Evolutionary conservation across 1,140 invertebrate species (phyloP).

Genomic region (Trachelipus rathkii): DNA sequence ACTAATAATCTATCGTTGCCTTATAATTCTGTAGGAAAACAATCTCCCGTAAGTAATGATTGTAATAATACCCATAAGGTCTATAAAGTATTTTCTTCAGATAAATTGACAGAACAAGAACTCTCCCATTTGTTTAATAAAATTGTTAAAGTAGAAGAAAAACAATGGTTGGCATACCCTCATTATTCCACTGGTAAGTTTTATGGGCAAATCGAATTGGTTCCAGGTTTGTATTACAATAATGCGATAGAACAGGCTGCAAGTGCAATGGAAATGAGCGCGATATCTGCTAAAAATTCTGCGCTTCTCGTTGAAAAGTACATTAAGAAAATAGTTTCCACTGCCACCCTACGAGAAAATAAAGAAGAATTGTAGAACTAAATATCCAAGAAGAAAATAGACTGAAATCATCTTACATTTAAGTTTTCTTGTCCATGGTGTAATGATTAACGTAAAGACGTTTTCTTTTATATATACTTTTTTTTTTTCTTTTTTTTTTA

Average conservation of each 20-base stretch:
- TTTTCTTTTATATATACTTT: no score
- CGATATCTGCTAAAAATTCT: slow-evolving; percentile 62
- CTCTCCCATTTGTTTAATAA: slow-evolving; percentile 56
- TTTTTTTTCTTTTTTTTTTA: no score
- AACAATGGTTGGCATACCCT: slow-evolving; percentile 19
- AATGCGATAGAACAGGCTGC: slow-evolving; percentile 67
- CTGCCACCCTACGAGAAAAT: no score
- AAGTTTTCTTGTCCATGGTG: no score
- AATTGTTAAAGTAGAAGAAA: slow-evolving; percentile 47
- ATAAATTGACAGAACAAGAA: slow-evolving; percentile 51
- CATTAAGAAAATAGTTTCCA: background rate
- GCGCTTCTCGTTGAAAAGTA: slow-evolving; percentile 56
- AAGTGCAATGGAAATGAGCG: slow-evolving; percentile 69
- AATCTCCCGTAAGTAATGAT: slow-evolving; percentile 50
- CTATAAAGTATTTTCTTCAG: slow-evolving; percentile 61
- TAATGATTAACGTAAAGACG: no score
- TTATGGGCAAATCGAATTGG: slow-evolving; percentile 53
- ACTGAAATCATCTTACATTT: no score
- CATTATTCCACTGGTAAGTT: slow-evolving; percentile 48
- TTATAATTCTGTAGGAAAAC: slow-evolving; percentile 53
- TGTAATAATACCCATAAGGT: slow-evolving; percentile 47
- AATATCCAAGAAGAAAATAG: no score
- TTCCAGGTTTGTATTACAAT: slow-evolving; percentile 59
- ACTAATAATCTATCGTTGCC: slow-evolving; percentile 52
- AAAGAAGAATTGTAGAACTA: no score